Evolutionary conservation across 1,140 invertebrate genomes (phyloP).

Genomic region (Cylas formicarius): DNA sequence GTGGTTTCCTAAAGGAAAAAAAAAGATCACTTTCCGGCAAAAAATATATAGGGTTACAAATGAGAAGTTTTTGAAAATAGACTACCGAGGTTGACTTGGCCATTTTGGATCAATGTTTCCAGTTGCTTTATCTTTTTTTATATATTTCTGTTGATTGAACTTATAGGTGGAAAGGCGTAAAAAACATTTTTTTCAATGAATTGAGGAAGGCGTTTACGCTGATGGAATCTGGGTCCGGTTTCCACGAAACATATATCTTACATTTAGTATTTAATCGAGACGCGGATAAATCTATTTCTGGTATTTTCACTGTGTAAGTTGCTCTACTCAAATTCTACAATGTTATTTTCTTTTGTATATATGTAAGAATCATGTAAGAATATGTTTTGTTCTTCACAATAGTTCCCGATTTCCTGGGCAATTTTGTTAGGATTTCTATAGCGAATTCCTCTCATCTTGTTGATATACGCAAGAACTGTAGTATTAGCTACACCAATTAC

Average conservation of each 20-base stretch:
- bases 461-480: slow-evolving; percentile 26
- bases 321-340: slow-evolving; percentile 26
- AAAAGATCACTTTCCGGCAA: slow-evolving; percentile 19
- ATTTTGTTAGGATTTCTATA: slow-evolving; percentile 18
- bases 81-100: slow-evolving; percentile 33
- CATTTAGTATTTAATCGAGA: slow-evolving; percentile 30
- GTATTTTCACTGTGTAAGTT: slow-evolving; percentile 13
- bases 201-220: slow-evolving; percentile 28
- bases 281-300: slow-evolving; percentile 29
- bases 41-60: slow-evolving; percentile 15
- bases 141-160: slow-evolving; percentile 22
- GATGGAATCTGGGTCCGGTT: slow-evolving; percentile 18
- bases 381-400: slow-evolving; percentile 26
- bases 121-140: slow-evolving; percentile 29
- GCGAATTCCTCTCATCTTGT: slow-evolving; percentile 29
- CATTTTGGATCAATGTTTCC: slow-evolving; percentile 37
- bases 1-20: slow-evolving; percentile 19
- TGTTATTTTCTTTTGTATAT: slow-evolving; percentile 3
- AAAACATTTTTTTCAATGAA: slow-evolving; percentile 21
- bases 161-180: slow-evolving; percentile 33
- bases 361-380: slow-evolving; percentile 29
- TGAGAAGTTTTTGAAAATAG: slow-evolving; percentile 21
- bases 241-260: slow-evolving; percentile 23
- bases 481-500: too few relatives aligned
- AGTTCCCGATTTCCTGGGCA: slow-evolving; percentile 22